These are phyloP conservation scores for Drosophila cognata DNA, from an alignment of 2,888 invertebrate genomes.

Conservation along the genomic window DNA sequence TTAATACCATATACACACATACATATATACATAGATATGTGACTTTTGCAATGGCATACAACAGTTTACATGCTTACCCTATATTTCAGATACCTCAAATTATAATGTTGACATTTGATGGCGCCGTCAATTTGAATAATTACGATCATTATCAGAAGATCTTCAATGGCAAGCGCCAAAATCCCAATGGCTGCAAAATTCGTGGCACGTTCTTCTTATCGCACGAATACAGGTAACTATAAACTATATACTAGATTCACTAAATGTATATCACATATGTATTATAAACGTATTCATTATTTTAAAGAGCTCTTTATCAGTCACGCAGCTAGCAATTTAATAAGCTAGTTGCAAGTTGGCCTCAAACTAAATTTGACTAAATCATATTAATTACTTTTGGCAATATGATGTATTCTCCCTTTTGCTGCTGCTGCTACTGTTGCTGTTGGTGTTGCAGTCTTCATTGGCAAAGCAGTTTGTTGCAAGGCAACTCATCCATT, in stretches of 20 bases:
- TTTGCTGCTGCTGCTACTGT: constrained; percentile 19
- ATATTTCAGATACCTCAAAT: constrained; percentile 94
- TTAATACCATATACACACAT: background rate
- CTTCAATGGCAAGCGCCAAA: constrained; percentile 91
- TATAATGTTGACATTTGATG: constrained; percentile 96
- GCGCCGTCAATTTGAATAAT: constrained; percentile 96
- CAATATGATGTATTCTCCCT: constrained; percentile 66
- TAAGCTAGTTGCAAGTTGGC: constrained; percentile 41
- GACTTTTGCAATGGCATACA: background rate
- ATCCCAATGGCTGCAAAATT: constrained; percentile 95
- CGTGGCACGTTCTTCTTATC: constrained; percentile 97
- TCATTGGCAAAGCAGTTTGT: constrained; percentile 23
- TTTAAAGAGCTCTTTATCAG: background rate
- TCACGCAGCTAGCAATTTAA: constrained; percentile 18
- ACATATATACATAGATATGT: background rate
- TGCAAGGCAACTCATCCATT: constrained; percentile 49
- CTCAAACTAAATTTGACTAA: constrained; percentile 29
- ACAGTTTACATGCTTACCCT: constrained; percentile 20
- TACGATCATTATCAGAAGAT: constrained; percentile 94
- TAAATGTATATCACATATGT: background rate
- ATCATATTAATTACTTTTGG: constrained; percentile 61
- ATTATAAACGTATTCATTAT: background rate
- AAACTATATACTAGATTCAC: background rate
- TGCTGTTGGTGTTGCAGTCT: constrained; percentile 25
- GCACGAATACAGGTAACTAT: constrained; percentile 90